phyloP scores from a whole-genome alignment of 2,113 vertebrate genomes.

The Ia io region DNA sequence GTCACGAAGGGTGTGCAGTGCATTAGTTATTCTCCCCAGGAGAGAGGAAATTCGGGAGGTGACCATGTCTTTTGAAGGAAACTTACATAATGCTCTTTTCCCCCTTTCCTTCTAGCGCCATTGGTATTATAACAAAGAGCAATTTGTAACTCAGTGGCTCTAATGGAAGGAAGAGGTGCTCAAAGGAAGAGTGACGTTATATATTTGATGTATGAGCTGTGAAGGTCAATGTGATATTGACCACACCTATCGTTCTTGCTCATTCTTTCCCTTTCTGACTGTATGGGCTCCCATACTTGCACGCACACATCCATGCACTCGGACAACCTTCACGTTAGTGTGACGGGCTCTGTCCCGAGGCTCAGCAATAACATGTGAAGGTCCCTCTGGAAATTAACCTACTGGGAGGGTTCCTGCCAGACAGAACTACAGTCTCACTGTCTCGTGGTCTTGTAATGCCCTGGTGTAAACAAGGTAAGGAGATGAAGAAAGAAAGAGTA shows the following conservation, averaged over 20 bases:
- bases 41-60: slow-evolving; percentile 88
- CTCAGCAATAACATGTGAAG: slow-evolving; percentile 99
- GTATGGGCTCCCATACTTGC: slow-evolving; percentile 84
- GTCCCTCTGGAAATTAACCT: slow-evolving; percentile 91
- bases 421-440: slow-evolving; percentile 97
- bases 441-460: slow-evolving; percentile 99
- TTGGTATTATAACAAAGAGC: slow-evolving; percentile 91
- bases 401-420: slow-evolving; percentile 91
- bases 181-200: slow-evolving; percentile 92
- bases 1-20: slow-evolving; percentile 93
- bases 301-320: slow-evolving; percentile 83
- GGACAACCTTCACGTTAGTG: slow-evolving; percentile 91
- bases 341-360: slow-evolving; percentile 91
- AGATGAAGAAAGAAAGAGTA: slow-evolving; percentile 78
- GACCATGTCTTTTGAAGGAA: slow-evolving; percentile 91
- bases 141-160: slow-evolving; percentile 88
- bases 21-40: slow-evolving; percentile 92
- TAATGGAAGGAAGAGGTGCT: slow-evolving; percentile 91
- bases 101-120: slow-evolving; percentile 85
- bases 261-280: slow-evolving; percentile 86
- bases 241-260: slow-evolving; percentile 91
- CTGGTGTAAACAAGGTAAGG: slow-evolving; percentile 93
- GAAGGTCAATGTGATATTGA: slow-evolving; percentile 92
- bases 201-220: slow-evolving; percentile 88
- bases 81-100: slow-evolving; percentile 92